These are phyloP conservation scores for Aphelocoma coerulescens DNA, from an alignment of 2,113 vertebrate genomes.

Conservation along the genomic window DNA sequence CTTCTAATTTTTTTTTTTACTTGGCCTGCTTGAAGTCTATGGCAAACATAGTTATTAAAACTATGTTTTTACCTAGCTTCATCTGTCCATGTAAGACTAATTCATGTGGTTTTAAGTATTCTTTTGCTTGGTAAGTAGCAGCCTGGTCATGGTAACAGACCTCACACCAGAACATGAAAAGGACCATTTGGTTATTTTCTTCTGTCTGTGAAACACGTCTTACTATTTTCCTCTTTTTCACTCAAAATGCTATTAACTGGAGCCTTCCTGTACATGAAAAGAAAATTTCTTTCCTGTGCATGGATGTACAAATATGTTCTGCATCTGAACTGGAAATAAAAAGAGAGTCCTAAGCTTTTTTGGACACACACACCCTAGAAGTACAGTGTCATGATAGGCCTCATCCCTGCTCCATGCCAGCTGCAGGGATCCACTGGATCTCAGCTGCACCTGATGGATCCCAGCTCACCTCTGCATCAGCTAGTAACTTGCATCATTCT, in stretches of 20 bases:
- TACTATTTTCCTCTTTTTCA: not conserved
- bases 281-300: not conserved
- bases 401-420: not conserved
- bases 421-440: not conserved
- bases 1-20: not conserved
- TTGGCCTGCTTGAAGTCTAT: not conserved
- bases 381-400: not conserved
- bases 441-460: not conserved
- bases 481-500: not conserved
- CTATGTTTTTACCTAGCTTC: not conserved
- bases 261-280: not conserved
- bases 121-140: not conserved
- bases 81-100: not conserved
- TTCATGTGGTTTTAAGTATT: not conserved
- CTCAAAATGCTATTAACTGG: not conserved
- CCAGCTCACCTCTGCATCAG: not conserved
- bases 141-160: not conserved
- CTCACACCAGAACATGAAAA: not conserved
- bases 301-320: not conserved
- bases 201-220: not conserved
- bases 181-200: not conserved
- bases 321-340: not conserved
- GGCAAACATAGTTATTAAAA: not conserved
- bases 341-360: not conserved
- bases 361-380: not conserved